Evolutionary conservation across 2,888 invertebrate genomes (phyloP).

Genomic region (Erebia aethiops): DNA sequence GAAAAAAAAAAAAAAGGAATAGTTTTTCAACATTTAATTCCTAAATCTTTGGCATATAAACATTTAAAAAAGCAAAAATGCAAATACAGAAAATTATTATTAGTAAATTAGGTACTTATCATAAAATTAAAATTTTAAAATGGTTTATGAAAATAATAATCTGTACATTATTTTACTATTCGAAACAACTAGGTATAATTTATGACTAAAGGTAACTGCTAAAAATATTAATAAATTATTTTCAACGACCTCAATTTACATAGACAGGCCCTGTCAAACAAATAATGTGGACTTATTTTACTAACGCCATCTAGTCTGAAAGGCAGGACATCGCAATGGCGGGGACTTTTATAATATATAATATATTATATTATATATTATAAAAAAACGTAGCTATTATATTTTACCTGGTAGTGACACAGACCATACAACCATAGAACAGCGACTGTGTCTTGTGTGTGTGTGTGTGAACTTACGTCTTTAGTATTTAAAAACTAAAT

Average conservation of each 20-base stretch:
- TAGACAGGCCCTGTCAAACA: too few relatives aligned
- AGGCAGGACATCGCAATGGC: too few relatives aligned
- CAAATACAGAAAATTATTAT: conserved; percentile 6
- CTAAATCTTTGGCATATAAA: conserved; percentile 39
- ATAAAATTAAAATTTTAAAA: not conserved
- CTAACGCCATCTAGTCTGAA: too few relatives aligned
- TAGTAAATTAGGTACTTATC: not conserved
- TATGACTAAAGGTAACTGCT: not conserved
- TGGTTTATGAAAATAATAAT: not conserved
- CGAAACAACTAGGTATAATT: not conserved
- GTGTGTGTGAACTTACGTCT: too few relatives aligned
- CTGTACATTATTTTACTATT: conserved; percentile 3
- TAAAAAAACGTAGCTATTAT: too few relatives aligned
- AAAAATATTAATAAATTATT: not conserved
- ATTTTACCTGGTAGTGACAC: too few relatives aligned
- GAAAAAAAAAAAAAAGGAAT: not conserved
- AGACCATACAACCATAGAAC: too few relatives aligned
- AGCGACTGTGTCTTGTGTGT: too few relatives aligned
- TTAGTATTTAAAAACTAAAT: too few relatives aligned
- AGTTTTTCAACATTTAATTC: conserved; percentile 25
- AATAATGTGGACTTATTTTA: too few relatives aligned
- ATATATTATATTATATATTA: too few relatives aligned
- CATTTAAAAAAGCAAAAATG: conserved; percentile 22
- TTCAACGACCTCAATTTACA: not conserved
- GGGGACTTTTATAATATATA: too few relatives aligned